Evolutionary conservation across 2,113 vertebrate species (phyloP).

Genomic region (Paraplagusia blochii): DNA sequence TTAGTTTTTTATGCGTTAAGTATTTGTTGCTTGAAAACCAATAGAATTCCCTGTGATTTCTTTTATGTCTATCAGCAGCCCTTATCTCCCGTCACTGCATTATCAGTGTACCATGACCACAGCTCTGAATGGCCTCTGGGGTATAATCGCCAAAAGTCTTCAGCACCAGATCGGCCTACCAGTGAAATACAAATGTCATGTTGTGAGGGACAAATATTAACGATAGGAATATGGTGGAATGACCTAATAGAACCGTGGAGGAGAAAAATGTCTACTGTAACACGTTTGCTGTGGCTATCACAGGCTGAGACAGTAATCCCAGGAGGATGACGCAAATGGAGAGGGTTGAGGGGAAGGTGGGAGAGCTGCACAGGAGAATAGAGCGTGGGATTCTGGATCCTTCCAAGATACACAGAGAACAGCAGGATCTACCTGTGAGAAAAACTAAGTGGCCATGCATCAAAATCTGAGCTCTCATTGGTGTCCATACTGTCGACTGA

Average conservation of each 20-base stretch:
- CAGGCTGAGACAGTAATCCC: constrained; percentile 38
- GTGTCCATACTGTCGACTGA: neutral
- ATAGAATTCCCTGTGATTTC: constrained; percentile 3
- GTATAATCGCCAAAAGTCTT: constrained; percentile 11
- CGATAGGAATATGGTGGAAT: constrained; percentile 8
- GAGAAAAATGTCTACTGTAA: constrained; percentile 6
- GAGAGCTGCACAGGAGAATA: constrained; percentile 22
- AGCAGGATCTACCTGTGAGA: constrained; percentile 50
- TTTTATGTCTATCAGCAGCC: neutral
- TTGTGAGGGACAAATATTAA: constrained; percentile 20
- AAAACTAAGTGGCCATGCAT: constrained; percentile 14
- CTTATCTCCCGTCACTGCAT: constrained; percentile 9
- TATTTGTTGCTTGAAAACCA: neutral
- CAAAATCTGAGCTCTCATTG: constrained; percentile 6
- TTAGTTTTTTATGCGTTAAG: neutral
- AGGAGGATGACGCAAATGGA: constrained; percentile 22
- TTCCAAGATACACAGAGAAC: constrained; percentile 47
- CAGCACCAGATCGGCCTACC: constrained; percentile 6
- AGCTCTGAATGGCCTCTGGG: constrained; percentile 12
- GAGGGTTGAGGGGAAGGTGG: constrained; percentile 5
- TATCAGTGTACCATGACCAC: constrained; percentile 25
- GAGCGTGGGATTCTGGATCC: constrained; percentile 55
- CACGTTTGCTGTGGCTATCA: constrained; percentile 13
- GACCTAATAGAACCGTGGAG: constrained; percentile 31
- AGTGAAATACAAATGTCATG: constrained; percentile 25